phyloP scores from a whole-genome alignment of 1,140 invertebrate genomes.

The Popillia japonica region DNA sequence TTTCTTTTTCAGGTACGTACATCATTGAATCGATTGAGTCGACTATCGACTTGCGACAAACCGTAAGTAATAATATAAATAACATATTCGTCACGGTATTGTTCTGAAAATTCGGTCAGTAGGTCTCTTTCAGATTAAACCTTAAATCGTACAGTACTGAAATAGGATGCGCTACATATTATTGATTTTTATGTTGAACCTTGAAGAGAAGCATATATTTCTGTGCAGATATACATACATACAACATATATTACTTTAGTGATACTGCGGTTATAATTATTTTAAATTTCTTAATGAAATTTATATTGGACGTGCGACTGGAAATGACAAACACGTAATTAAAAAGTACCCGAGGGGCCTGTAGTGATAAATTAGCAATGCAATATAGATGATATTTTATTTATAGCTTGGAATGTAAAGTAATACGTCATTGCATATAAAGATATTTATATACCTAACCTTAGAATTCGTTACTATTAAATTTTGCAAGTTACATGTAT shows the following conservation, averaged over 20 bases:
- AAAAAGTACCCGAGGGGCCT: no score
- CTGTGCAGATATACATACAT: neutral
- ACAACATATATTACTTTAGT: neutral
- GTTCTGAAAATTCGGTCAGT: slow-evolving; percentile 30
- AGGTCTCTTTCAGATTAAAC: slow-evolving; percentile 23
- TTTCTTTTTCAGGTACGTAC: slow-evolving; percentile 27
- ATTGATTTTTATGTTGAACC: neutral
- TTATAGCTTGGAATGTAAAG: no score
- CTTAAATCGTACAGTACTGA: neutral
- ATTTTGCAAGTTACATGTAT: no score
- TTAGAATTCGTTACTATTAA: no score
- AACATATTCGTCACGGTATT: slow-evolving; percentile 15
- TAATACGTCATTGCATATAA: no score
- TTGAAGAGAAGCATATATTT: neutral
- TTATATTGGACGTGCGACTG: no score
- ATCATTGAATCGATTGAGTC: slow-evolving; percentile 10
- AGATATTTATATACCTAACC: no score
- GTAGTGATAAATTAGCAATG: no score
- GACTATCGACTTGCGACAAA: neutral
- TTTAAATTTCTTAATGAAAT: no score
- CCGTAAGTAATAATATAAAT: slow-evolving; percentile 34
- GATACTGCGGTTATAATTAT: neutral
- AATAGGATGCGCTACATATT: slow-evolving; percentile 15
- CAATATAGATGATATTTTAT: no score
- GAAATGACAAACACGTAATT: no score